Evolutionary conservation across 2,113 vertebrate species (phyloP).

Genomic region (Melospiza melodia): DNA sequence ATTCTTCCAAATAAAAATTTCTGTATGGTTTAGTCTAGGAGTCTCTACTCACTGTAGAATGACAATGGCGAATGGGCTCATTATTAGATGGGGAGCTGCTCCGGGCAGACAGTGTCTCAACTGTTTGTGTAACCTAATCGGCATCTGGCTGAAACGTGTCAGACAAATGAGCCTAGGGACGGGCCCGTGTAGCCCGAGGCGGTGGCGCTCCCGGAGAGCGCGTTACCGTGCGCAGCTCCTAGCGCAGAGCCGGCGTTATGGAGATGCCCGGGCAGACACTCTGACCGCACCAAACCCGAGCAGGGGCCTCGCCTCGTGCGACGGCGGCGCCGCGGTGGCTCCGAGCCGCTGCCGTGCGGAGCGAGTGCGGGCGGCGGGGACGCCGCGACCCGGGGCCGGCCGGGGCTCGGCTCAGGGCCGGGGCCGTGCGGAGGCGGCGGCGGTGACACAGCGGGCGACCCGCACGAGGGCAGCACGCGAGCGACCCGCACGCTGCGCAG

Average conservation of each 20-base stretch:
- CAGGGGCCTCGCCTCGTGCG: fast-evolving
- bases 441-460: neutral
- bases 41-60: fast-evolving
- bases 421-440: neutral
- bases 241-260: fast-evolving
- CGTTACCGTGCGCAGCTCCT: neutral
- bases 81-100: neutral
- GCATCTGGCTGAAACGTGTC: neutral
- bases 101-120: fast-evolving
- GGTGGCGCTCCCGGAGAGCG: neutral
- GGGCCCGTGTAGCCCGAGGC: neutral
- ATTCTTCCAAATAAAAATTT: neutral
- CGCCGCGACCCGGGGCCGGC: neutral
- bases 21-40: neutral
- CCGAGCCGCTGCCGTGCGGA: fast-evolving
- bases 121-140: neutral
- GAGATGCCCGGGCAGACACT: fast-evolving
- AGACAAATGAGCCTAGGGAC: fast-evolving
- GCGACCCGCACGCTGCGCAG: neutral
- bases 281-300: fast-evolving
- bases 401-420: neutral
- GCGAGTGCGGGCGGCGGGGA: too few species aligned
- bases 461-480: neutral
- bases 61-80: neutral
- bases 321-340: fast-evolving